phyloP scores from a whole-genome alignment of 2,888 invertebrate species.

The Pristionchus japonicus region DNA sequence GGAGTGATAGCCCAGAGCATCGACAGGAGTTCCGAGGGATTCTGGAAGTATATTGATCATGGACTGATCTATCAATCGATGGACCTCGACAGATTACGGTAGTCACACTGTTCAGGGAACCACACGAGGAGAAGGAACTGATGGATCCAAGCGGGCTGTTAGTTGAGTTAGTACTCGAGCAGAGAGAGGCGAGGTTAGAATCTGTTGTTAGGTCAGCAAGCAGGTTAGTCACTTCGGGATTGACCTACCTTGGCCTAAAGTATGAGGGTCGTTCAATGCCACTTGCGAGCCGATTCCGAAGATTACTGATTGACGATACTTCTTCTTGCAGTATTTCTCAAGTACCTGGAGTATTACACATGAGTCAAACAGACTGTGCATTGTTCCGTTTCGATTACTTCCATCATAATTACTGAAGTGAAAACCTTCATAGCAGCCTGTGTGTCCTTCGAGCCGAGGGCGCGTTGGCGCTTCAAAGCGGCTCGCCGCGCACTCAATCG shows the following conservation, averaged over 20 bases:
- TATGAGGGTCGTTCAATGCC: constrained; percentile 14
- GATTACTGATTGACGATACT: constrained; percentile 38
- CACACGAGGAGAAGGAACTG: not conserved
- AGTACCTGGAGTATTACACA: too few species aligned
- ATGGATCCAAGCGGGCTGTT: not conserved
- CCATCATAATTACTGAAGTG: too few species aligned
- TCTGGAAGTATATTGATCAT: not conserved
- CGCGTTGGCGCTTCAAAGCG: constrained; percentile 56
- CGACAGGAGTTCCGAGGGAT: not conserved
- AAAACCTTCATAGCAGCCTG: constrained; percentile 60
- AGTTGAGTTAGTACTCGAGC: not conserved
- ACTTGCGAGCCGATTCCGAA: constrained; percentile 20
- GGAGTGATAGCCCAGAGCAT: constrained; percentile 26
- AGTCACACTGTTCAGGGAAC: not conserved
- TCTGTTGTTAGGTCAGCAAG: not conserved
- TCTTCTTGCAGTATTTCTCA: constrained; percentile 42
- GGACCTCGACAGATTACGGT: not conserved
- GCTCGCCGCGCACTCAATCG: constrained; percentile 50
- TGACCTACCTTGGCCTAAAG: not conserved
- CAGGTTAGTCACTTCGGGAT: not conserved
- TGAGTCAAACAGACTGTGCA: too few species aligned
- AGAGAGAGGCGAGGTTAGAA: not conserved
- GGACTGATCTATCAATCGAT: not conserved
- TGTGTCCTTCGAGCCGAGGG: constrained; percentile 59
- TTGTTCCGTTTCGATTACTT: too few species aligned